phyloP scores from a whole-genome alignment of 2,888 invertebrate species.

The Acronicta alni region DNA sequence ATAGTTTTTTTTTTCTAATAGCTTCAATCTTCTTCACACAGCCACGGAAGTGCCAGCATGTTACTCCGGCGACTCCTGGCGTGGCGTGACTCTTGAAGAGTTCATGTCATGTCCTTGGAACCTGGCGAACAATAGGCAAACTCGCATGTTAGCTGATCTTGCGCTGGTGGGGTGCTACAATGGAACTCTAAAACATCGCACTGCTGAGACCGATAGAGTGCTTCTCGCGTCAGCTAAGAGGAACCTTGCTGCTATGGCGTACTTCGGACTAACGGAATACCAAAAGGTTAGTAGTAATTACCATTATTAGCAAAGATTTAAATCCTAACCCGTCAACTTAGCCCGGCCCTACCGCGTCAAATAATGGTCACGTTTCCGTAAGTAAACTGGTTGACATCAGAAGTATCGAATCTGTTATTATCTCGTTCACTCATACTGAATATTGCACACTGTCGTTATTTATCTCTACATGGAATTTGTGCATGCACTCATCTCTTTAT shows the following conservation, averaged over 20 bases:
- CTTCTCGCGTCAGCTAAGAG: constrained; percentile 98
- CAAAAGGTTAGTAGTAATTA: constrained; percentile 91
- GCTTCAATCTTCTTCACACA: constrained; percentile 48
- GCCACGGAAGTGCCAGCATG: constrained; percentile 95
- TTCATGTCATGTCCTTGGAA: constrained; percentile 98
- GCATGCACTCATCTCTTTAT: no score
- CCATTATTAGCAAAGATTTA: not conserved
- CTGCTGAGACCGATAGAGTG: constrained; percentile 93
- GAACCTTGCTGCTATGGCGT: constrained; percentile 98
- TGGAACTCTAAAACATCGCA: constrained; percentile 91
- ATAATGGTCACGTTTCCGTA: no score
- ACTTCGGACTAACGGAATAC: constrained; percentile 98
- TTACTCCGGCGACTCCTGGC: constrained; percentile 94
- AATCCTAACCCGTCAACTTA: no score
- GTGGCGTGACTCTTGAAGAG: constrained; percentile 96
- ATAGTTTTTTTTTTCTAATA: not conserved
- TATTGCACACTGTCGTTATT: no score
- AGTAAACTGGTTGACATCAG: no score
- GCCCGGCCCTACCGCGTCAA: no score
- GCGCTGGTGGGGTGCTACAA: constrained; percentile 99
- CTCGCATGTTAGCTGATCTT: constrained; percentile 98
- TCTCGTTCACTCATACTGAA: no score
- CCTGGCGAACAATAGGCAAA: constrained; percentile 98
- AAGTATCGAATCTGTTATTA: no score
- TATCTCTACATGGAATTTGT: no score